Percentiles rank a stretch among this genome's conserved stretches.
Evolutionary conservation across 2,888 invertebrate genomes (phyloP).

Genomic region (Pammene fasciana): DNA sequence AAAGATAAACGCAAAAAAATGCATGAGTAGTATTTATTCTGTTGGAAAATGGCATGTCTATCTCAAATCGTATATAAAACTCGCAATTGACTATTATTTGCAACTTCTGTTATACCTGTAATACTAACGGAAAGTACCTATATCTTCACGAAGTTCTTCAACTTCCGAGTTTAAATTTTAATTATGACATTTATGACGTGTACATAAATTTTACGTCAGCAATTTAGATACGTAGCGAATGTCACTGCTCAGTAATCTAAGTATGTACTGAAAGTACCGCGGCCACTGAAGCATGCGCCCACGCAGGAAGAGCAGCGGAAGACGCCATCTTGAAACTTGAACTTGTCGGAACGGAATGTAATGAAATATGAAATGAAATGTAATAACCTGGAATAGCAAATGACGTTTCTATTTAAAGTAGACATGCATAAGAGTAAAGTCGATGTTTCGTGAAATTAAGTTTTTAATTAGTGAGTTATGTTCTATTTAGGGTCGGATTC

Average conservation of each 20-base stretch:
- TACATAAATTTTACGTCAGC: too few species aligned
- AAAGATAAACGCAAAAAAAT: too few species aligned
- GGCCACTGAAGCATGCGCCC: slow-evolving; percentile 13
- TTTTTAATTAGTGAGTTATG: slow-evolving; percentile 7
- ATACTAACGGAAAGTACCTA: too few species aligned
- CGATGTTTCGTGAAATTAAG: slow-evolving; percentile 11
- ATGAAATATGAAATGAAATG: slow-evolving; percentile 18
- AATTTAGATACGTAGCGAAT: too few species aligned
- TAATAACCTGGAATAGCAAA: slow-evolving; percentile 8
- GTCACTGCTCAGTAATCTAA: neutral
- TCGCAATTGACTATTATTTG: too few species aligned
- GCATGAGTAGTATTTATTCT: too few species aligned
- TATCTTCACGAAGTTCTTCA: too few species aligned
- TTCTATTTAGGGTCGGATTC: neutral
- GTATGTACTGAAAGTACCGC: neutral
- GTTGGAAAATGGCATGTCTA: too few species aligned
- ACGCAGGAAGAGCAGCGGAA: slow-evolving; percentile 27
- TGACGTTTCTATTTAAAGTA: neutral
- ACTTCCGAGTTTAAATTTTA: too few species aligned
- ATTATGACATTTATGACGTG: too few species aligned
- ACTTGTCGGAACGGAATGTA: slow-evolving; percentile 19
- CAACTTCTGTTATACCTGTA: too few species aligned
- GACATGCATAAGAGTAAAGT: neutral
- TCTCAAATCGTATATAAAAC: too few species aligned
- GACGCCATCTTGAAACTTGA: slow-evolving; percentile 37